These are phyloP conservation scores for Lordiphosa andalusiaca DNA, from an alignment of 2,888 invertebrate genomes.

Conservation along the genomic window DNA sequence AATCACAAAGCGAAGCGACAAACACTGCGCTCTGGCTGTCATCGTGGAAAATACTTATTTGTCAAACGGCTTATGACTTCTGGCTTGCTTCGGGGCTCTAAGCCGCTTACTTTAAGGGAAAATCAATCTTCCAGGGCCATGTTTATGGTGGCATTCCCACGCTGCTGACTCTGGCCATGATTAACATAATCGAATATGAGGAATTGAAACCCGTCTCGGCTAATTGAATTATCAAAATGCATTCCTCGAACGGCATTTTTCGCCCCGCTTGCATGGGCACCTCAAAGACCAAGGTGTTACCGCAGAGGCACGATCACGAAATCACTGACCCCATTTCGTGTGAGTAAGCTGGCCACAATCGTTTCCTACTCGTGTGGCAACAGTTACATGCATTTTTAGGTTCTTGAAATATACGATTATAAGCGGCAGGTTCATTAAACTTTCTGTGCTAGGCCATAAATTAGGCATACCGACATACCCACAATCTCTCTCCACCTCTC, in stretches of 20 bases:
- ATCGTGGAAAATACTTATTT: constrained; percentile 31
- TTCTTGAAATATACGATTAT: constrained; percentile 26
- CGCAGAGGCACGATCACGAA: constrained; percentile 32
- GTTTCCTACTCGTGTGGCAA: constrained; percentile 23
- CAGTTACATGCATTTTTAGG: constrained; percentile 11
- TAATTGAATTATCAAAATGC: constrained; percentile 48
- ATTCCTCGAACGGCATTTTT: constrained; percentile 22
- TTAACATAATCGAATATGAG: constrained; percentile 41
- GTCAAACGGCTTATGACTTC: constrained; percentile 29
- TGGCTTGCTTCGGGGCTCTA: constrained; percentile 22
- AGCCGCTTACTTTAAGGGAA: constrained; percentile 28
- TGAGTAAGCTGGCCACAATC: constrained; percentile 34
- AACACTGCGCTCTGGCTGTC: constrained; percentile 21
- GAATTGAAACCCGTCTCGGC: constrained; percentile 4
- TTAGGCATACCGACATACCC: constrained; percentile 18
- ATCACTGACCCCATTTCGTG: constrained; percentile 25
- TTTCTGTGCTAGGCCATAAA: constrained; percentile 34
- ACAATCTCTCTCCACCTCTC: not conserved
- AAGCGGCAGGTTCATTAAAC: constrained; percentile 61
- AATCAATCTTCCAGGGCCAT: constrained; percentile 14
- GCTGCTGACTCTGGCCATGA: constrained; percentile 21
- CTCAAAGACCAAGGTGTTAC: constrained; percentile 33
- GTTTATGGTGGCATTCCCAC: constrained; percentile 29
- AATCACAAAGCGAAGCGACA: constrained; percentile 29
- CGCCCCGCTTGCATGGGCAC: constrained; percentile 26